Base-by-base conservation (phyloP, 2,113 vertebrate species). In the Erpornis zantholeuca region DNA sequence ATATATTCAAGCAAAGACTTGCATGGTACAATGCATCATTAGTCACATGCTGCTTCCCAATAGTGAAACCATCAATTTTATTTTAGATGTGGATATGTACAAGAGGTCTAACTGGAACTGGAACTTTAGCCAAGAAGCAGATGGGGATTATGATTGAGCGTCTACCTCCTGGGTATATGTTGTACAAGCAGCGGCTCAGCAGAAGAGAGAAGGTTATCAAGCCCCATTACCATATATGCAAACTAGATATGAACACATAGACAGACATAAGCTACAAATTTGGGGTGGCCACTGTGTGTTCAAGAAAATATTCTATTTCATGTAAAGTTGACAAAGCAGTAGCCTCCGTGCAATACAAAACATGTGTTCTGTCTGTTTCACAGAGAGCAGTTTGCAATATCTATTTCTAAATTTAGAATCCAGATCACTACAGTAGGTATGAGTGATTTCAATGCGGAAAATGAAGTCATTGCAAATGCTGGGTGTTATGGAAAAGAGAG, bases 61-160 rank as follows among this genome's bases (percentile, higher is more conserved):
- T 64, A 82, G 77, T 33, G 83, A 95, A 82, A 82, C 64, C 89
- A 95, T 95, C 81, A 22, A 66, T 96, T 95, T 93, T 83, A 47
- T 81, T 90, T 71, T 52, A 72, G 88, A 94, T 76, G 77, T 79
- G 80, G 91, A n/a, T 86, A 82, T 38, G 69, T 89, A 83, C 77
- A 90, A 78, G 81, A 92, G 44, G 73, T 85, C 82, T 80, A 50
- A 78, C 63, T 79, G 36, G 53, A 94, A 77, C 38, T 91, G 93
- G 73, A 88, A 87, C 72, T 57, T 82, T 70, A 93, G 77, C 90
- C 81, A 95, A 85, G 90, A 79, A 97, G 59, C 94, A 97, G 96
- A 97, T 96, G 96, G 95, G 57, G 73, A 71, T 57, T 87, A 82
- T 92, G 96, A 96, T 87, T 82, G 80, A 93, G 80, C 49, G 53